phyloP scores from a whole-genome alignment of 2,888 invertebrate species.

The Lasius platythorax region DNA sequence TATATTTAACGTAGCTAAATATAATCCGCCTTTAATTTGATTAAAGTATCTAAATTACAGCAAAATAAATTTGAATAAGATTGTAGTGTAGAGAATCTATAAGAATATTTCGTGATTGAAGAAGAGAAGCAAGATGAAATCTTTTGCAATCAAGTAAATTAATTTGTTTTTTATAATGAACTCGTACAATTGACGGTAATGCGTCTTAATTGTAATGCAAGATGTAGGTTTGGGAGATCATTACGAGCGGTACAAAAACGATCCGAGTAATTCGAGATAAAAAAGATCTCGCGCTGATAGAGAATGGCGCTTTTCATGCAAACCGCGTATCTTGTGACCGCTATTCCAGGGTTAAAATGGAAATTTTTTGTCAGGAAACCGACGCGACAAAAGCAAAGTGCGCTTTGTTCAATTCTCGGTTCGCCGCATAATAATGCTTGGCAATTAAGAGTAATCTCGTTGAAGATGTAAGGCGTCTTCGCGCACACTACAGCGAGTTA shows the following conservation, averaged over 20 bases:
- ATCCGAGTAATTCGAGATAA: constrained; percentile 3
- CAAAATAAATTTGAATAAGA: not conserved
- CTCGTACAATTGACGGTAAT: not conserved
- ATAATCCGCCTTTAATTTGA: not conserved
- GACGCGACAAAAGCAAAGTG: not conserved
- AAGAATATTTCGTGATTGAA: not conserved
- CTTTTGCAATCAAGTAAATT: not conserved
- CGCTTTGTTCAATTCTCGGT: constrained; percentile 22
- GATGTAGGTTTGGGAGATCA: not conserved
- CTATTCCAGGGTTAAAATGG: not conserved
- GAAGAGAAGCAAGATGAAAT: not conserved
- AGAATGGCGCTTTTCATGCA: constrained; percentile 16
- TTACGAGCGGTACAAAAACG: not conserved
- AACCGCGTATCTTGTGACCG: not conserved
- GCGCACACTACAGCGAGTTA: not conserved
- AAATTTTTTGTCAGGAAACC: not conserved
- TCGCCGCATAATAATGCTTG: constrained; percentile 17
- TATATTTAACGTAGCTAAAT: not conserved
- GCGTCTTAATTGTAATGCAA: constrained; percentile 11
- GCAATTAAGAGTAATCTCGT: constrained; percentile 34
- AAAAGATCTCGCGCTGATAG: not conserved
- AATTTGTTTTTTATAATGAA: not conserved
- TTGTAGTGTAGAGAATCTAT: not conserved
- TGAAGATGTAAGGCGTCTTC: not conserved
- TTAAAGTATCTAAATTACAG: not conserved